phyloP scores from a whole-genome alignment of 2,113 vertebrate species.

The Suricata suricatta region DNA sequence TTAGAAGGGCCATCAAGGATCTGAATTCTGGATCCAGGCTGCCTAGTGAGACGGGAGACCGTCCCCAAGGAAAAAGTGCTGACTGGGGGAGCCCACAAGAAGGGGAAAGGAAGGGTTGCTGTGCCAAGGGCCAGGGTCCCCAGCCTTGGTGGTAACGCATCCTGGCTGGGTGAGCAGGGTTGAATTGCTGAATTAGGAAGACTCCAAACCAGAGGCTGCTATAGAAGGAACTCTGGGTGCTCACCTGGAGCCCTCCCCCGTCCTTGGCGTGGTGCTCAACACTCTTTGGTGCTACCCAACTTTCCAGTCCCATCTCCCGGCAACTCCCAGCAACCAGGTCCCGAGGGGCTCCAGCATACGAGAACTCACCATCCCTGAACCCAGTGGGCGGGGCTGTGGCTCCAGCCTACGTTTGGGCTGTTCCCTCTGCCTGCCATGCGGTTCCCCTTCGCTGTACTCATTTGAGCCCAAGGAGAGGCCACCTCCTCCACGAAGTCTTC shows the following conservation, averaged over 20 bases:
- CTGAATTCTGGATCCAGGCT: not conserved
- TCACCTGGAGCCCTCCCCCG: fast-evolving
- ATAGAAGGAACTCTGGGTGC: too few species aligned
- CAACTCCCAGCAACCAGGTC: not conserved
- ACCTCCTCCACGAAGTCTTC: not conserved
- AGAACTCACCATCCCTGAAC: too few species aligned
- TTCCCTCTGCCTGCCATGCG: not conserved
- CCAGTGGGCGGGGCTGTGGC: fast-evolving
- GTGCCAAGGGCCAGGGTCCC: not conserved
- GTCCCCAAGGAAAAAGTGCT: not conserved
- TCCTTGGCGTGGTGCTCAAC: not conserved
- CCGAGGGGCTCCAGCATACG: not conserved
- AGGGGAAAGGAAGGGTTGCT: not conserved
- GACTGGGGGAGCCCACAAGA: not conserved
- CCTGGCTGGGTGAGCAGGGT: too few species aligned
- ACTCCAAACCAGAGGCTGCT: not conserved
- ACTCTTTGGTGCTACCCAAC: too few species aligned
- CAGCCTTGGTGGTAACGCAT: not conserved
- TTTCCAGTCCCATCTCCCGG: not conserved
- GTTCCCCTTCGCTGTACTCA: not conserved
- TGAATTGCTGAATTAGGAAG: not conserved
- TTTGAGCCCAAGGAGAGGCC: not conserved
- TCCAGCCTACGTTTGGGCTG: fast-evolving
- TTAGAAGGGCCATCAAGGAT: not conserved
- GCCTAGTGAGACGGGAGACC: not conserved